Percentiles rank a stretch among this genome's conserved stretches.
These are phyloP conservation scores for Amaurobius ferox DNA, from an alignment of 2,888 invertebrate species.

Conservation along the genomic window DNA sequence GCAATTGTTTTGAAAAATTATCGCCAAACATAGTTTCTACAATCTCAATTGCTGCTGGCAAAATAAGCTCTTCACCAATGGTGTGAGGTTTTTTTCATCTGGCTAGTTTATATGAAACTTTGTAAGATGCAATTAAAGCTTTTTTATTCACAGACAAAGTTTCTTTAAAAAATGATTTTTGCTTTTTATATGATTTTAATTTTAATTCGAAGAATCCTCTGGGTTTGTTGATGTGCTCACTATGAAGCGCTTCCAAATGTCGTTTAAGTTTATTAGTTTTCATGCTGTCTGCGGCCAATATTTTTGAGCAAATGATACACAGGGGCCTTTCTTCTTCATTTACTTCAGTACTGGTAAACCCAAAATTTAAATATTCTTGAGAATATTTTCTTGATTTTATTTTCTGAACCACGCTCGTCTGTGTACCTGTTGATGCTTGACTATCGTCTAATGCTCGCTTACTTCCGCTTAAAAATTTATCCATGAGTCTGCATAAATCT, in stretches of 20 bases:
- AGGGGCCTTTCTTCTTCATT: constrained; percentile 28
- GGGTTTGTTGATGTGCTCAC: background rate
- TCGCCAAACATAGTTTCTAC: constrained; percentile 29
- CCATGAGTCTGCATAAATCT: no score
- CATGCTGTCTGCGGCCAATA: constrained; percentile 25
- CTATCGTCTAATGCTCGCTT: constrained; percentile 21
- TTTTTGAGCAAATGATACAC: constrained; percentile 19
- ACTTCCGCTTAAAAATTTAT: no score
- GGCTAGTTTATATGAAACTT: constrained; percentile 53
- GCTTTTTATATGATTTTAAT: background rate
- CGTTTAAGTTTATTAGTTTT: constrained; percentile 19
- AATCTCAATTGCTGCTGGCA: constrained; percentile 17
- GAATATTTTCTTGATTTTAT: constrained; percentile 33
- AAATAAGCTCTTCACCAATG: constrained; percentile 46
- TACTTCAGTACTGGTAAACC: constrained; percentile 26
- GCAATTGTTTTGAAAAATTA: constrained; percentile 20
- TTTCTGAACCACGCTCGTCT: constrained; percentile 14
- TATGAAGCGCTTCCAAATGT: constrained; percentile 25
- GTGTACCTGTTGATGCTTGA: constrained; percentile 20
- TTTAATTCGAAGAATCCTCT: background rate
- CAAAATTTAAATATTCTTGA: constrained; percentile 28
- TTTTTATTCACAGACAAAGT: constrained; percentile 30
- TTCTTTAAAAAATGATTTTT: constrained; percentile 9
- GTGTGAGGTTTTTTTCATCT: constrained; percentile 56
- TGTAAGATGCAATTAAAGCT: constrained; percentile 44